Evolutionary conservation across 2,113 vertebrate genomes (phyloP).

Genomic region (Lota lota): DNA sequence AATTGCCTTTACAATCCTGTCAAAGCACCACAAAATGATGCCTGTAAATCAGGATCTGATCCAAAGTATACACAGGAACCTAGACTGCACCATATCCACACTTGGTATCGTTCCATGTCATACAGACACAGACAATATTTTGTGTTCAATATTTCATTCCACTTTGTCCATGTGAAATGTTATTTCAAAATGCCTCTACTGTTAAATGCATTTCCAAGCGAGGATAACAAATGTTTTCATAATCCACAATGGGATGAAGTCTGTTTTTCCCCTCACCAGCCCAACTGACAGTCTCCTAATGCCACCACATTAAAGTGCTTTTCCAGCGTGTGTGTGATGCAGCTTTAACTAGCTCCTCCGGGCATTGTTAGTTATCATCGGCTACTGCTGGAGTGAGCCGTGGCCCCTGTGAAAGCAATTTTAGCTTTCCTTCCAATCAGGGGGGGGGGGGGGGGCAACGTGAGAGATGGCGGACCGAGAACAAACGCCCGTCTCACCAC

Average conservation of each 20-base stretch:
- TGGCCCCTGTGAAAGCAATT: constrained; percentile 77
- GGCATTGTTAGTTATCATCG: constrained; percentile 94
- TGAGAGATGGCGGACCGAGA: constrained; percentile 74
- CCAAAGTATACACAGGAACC: constrained; percentile 27
- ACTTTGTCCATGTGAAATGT: constrained; percentile 47
- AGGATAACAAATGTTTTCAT: constrained; percentile 80
- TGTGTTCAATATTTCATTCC: too few species aligned
- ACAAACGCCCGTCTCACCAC: constrained; percentile 70
- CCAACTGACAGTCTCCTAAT: constrained; percentile 85
- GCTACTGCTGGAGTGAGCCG: constrained; percentile 80
- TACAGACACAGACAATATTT: too few species aligned
- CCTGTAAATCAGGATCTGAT: constrained; percentile 31
- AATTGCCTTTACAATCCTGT: constrained; percentile 51
- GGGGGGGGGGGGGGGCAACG: constrained; percentile 46
- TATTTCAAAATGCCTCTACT: constrained; percentile 71
- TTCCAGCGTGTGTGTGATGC: constrained; percentile 76
- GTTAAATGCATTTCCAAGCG: constrained; percentile 68
- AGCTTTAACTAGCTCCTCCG: constrained; percentile 91
- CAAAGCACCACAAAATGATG: constrained; percentile 28
- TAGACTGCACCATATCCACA: not conserved
- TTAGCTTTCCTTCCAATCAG: constrained; percentile 82
- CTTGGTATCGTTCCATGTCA: too few species aligned
- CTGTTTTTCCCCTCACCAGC: constrained; percentile 74
- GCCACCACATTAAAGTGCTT: constrained; percentile 88
- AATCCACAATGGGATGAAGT: constrained; percentile 66